Base-by-base conservation (phyloP, 1,140 invertebrate genomes). In the Cotesia glomerata region DNA sequence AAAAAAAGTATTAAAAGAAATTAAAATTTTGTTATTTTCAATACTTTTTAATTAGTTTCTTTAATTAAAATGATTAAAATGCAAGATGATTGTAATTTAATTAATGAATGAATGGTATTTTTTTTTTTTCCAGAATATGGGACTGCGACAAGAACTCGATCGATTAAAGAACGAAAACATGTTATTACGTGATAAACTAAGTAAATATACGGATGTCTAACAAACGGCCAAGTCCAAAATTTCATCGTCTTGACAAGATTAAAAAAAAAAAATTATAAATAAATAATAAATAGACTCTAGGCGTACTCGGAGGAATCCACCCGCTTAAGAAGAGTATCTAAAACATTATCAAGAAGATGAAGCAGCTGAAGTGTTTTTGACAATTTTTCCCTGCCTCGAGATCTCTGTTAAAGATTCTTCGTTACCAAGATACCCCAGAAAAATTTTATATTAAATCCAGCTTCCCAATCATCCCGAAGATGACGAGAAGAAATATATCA, bases 131-230 rank as follows among this genome's bases (percentile, higher is more conserved):
- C 87, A 95, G 94, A 95, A 95, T 80, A 90, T 94, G 89, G 92
- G 92, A 78, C 88, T 95, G 82, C 92, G 94, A 81, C 93, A 95
- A 88, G 94, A 95, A 85, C 88, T 95, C 82, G 95, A 96, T 85
- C 90, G 94, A 86, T 88, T 97, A 84, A 95, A 95, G 89, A 95
- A 95, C 87, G 95, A 97, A 89, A 97, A 97, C 85, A 90, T 93
- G 85, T 89, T 94, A 82, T 89, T 97, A 79, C 93, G 94, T 82
- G 93, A 95, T 83, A 92, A 94, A 88, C 87, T 97, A 84, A 92
- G 93, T 80, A 95, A 95, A 89, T 94, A 92, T 88, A 92, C 93
- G 86, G 93, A 95, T 84, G 92, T 93, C 81, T 94, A 93, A 92
- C 85, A 75, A 81, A 80, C 64, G 49, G 67, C 59, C 45, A 18